phyloP scores from a whole-genome alignment of 2,113 vertebrate species.

The Taurulus bubalis region DNA sequence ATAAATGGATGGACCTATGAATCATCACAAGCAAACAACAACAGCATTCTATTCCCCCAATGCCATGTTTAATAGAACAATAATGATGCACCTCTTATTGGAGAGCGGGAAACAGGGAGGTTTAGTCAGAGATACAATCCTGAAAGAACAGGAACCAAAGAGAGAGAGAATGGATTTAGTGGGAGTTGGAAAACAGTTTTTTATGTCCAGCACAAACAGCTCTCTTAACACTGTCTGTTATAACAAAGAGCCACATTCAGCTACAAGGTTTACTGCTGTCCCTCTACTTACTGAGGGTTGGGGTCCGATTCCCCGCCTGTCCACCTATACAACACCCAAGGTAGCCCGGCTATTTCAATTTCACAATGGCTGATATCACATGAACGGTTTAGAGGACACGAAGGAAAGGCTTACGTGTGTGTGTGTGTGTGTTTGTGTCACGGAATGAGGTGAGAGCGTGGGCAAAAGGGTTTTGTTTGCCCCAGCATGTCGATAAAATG shows the following conservation, averaged over 20 bases:
- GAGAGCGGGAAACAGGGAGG: slow-evolving; percentile 6
- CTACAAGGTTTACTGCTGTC: slow-evolving; percentile 60
- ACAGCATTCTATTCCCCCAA: slow-evolving; percentile 40
- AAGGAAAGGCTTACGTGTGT: background rate
- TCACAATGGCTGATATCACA: slow-evolving; percentile 60
- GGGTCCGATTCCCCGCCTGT: slow-evolving; percentile 44
- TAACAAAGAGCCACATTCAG: slow-evolving; percentile 53
- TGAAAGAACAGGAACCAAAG: slow-evolving; percentile 14
- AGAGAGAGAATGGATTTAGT: slow-evolving; percentile 3
- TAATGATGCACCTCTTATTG: slow-evolving; percentile 14
- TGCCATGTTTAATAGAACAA: slow-evolving; percentile 47
- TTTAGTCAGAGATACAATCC: slow-evolving; percentile 19
- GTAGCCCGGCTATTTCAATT: slow-evolving; percentile 39
- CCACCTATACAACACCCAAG: slow-evolving; percentile 50
- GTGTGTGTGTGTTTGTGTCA: slow-evolving; percentile 7
- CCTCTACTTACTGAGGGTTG: slow-evolving; percentile 21
- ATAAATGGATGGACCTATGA: slow-evolving; percentile 20
- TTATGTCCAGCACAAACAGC: slow-evolving; percentile 47
- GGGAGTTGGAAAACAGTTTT: slow-evolving; percentile 18
- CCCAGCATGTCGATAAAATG: slow-evolving; percentile 19
- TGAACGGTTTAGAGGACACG: slow-evolving; percentile 47
- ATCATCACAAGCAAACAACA: slow-evolving; percentile 23
- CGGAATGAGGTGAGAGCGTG: background rate
- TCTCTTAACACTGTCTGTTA: slow-evolving; percentile 56
- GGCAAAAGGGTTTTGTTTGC: background rate